Base-by-base conservation (phyloP, 2,113 vertebrate genomes). In the Peromyscus californicus region DNA sequence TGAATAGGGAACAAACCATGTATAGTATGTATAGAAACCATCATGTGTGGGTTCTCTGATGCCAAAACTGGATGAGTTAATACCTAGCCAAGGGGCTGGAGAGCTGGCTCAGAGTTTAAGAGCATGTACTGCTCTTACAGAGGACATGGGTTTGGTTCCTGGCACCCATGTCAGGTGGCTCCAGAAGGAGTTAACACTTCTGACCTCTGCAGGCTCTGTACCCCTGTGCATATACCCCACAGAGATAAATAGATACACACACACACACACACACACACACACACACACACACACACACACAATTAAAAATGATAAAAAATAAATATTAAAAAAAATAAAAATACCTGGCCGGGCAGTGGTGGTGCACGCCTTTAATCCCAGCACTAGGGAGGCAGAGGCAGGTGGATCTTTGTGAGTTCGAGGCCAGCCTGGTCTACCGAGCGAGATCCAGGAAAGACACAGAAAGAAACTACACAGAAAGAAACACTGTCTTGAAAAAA, bases 11-110 rank as follows among this genome's bases (percentile, higher is more conserved):
- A 9, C 21, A 59, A 65, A 29, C 3, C 2, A 1, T 4, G 82
- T 0, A 7, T 7, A 7, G 15, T 51, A 6, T 39, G 2, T 31
- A 1, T 5, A 21, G 24, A 51, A 48, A 31, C 45, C 2, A 0
- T 19, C 17, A 0, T 21, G 39, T 59, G 17, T 48, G 17, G 75
- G 36, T 31, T 31, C 48, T 36, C 36, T 54, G 39, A n/a, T 70
- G 31, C 65, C 45, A 13, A 74, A 63, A 59, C 69, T 24, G 10
- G 42, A 11, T 87, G 93, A 54, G 22, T 75, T 65, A 86, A 13
- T 29, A 16, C 39, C 67, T 88, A 15, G 22, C 48, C 67, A 16
- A 36, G 31, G 31, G 63, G 7, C 29, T 69, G 29, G 63, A 69
- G 84, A 86, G 16, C 29, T 36, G 84, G 9, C 57, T 42, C 29